Conservation (phyloP, 2,797 vertebrate genomes). For the Borostomias antarcticus region DNA sequence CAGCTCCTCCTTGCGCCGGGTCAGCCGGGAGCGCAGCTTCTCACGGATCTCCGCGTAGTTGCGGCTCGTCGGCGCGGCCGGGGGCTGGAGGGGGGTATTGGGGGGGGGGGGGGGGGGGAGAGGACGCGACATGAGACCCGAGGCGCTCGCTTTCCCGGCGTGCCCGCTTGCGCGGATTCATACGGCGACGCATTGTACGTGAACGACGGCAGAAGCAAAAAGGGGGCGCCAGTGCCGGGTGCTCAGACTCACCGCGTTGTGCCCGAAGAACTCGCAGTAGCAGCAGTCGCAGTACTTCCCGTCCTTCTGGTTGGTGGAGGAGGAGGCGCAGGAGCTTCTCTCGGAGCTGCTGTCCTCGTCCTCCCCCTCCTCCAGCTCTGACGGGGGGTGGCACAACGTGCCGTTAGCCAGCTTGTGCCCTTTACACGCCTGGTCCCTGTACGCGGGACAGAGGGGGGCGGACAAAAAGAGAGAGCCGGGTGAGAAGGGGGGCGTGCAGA, state of each 20-base stretch:
- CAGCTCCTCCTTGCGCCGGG: constrained; percentile 94
- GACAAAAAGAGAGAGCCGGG: neutral
- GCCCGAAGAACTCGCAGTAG: constrained; percentile 99
- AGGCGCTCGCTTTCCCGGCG: no score
- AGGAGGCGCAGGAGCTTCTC: constrained; percentile 96
- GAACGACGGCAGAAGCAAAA: neutral
- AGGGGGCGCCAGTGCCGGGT: no score
- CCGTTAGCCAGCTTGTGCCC: constrained; percentile 94
- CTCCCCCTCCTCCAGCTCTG: constrained; percentile 93
- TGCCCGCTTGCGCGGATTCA: no score
- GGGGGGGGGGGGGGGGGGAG: no score
- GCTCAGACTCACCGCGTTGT: constrained; percentile 87
- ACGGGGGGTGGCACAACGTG: constrained; percentile 85
- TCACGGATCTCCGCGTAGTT: constrained; percentile 98
- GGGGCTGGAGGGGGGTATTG: constrained; percentile 86
- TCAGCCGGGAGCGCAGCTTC: constrained; percentile 94
- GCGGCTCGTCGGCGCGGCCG: constrained; percentile 95
- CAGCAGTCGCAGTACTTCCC: constrained; percentile 99
- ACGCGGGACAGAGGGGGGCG: constrained; percentile 5
- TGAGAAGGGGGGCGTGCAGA: neutral
- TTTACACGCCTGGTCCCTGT: constrained; percentile 94
- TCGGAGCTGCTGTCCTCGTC: constrained; percentile 99
- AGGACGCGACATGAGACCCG: neutral
- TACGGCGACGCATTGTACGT: no score
- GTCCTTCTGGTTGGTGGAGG: constrained; percentile 96